Evolutionary conservation across 2,888 invertebrate genomes (phyloP), one percentile per base, ranked within the genome.

Genomic region (Oligia latruncula): DNA sequence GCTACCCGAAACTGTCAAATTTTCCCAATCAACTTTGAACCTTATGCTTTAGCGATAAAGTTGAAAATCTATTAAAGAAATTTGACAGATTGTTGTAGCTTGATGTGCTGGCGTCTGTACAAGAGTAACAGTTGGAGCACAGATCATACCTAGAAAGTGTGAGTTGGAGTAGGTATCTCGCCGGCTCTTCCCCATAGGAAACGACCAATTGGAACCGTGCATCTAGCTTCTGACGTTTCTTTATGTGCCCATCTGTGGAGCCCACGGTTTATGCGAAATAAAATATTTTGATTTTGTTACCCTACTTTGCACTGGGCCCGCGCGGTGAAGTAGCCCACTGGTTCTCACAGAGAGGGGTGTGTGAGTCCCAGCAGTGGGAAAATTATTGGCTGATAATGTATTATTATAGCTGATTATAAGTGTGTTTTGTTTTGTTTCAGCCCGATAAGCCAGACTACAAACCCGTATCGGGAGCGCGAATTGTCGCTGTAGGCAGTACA

Each of bases 361-460:
- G 29, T 29, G 29, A 29, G 29, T 29, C 29, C 29, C 29, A 29
- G 29, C 29, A 29, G 4, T 29, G n/a, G 4, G 4, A 46, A 49
- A 0, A 72, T 40, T 65, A 40, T 13, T 43, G 1, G 6, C 40
- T 40, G 23, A n/a, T 66, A 35, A 73, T 5, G 17, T 9, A 11
- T 29, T 29, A 46, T 35, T 35, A 49, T 23, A 13, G 9, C 23
- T 71, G 5, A 71, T n/a, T 49, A 49, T 23, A 76, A 15, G n/a
- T 8, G 35, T 35, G 1, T 75, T 58, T 58, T 85, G 11, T 60
- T 82, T 60, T 60, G 75, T 94, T 94, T 81, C 92, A 96, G 96
- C 91, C 92, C n/a, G 94, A 95, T 84, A 95, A 95, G 65, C 94
- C 95, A 0, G 94, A 95, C 0, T 84, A 94, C 2, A 93, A 96